Conservation (phyloP, 1,140 invertebrate species). For the Venturia canescens region DNA sequence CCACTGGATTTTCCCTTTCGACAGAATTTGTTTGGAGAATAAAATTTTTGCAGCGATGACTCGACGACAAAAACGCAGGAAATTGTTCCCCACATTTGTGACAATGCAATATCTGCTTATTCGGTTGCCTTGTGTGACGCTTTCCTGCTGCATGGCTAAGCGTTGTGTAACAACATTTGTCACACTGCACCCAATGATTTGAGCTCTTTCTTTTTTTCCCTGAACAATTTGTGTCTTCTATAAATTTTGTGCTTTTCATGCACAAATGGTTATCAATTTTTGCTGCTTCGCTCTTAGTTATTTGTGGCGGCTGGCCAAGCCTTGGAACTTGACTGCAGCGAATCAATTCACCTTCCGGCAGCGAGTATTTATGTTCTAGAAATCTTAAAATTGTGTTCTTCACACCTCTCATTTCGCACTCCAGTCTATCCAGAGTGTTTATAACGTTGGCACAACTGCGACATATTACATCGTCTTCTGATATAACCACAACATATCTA, state of each 20-base stretch:
- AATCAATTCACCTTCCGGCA: conserved; percentile 68
- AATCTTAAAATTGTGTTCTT: conserved; percentile 65
- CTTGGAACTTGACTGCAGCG: conserved; percentile 55
- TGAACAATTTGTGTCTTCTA: conserved; percentile 20
- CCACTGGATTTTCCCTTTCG: not conserved
- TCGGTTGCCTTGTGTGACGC: conserved; percentile 66
- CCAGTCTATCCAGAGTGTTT: conserved; percentile 71
- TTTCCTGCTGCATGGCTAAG: conserved; percentile 67
- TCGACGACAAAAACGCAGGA: conserved; percentile 30
- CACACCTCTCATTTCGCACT: conserved; percentile 65
- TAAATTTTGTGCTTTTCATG: conserved; percentile 54
- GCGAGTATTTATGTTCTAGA: conserved; percentile 71
- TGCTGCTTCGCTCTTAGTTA: conserved; percentile 49
- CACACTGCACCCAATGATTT: conserved; percentile 68
- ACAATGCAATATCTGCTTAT: conserved; percentile 54
- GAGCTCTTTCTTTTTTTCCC: conserved; percentile 57
- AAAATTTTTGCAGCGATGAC: conserved; percentile 49
- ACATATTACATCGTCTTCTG: conserved; percentile 75
- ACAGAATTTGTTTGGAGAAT: conserved; percentile 19
- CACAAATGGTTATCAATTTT: conserved; percentile 48
- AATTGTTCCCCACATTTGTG: conserved; percentile 58
- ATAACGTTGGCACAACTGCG: conserved; percentile 72
- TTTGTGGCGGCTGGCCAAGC: conserved; percentile 60
- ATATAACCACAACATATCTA: conserved; percentile 74
- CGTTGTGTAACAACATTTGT: conserved; percentile 73